Evolutionary conservation across 2,113 vertebrate genomes (phyloP).

Genomic region (Kryptolebias marmoratus): DNA sequence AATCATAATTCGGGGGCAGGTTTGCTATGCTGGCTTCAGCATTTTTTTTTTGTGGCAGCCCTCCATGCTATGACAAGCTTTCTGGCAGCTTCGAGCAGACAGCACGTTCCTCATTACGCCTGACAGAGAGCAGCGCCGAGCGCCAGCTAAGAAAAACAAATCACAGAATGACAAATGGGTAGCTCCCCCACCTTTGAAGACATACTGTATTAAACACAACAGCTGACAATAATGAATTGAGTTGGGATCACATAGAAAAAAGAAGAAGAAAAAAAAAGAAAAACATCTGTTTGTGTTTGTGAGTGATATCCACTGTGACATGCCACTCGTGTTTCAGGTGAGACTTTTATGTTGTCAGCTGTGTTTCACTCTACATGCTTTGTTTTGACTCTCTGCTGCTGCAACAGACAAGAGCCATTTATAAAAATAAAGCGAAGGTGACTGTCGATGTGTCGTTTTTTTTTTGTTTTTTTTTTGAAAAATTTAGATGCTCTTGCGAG

Average conservation of each 20-base stretch:
- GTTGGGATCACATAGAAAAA: slow-evolving; percentile 45
- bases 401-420: slow-evolving; percentile 63
- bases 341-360: slow-evolving; percentile 62
- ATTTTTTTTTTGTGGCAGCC: slow-evolving; percentile 69
- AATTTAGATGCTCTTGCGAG: slow-evolving; percentile 50
- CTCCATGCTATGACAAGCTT: slow-evolving; percentile 69
- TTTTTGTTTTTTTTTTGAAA: slow-evolving; percentile 42
- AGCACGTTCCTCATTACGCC: slow-evolving; percentile 69
- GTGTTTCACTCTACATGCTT: slow-evolving; percentile 37
- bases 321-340: slow-evolving; percentile 33
- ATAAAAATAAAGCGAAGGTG: slow-evolving; percentile 57
- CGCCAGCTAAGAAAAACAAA: slow-evolving; percentile 68
- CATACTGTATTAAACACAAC: slow-evolving; percentile 63
- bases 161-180: slow-evolving; percentile 76
- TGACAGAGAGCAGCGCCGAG: slow-evolving; percentile 56
- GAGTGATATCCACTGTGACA: slow-evolving; percentile 53
- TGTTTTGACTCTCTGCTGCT: slow-evolving; percentile 58
- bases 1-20: slow-evolving; percentile 71
- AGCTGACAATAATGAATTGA: slow-evolving; percentile 72
- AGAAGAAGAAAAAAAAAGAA: slow-evolving; percentile 36
- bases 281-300: slow-evolving; percentile 66
- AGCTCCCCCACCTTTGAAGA: slow-evolving; percentile 64
- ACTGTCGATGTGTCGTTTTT: slow-evolving; percentile 36
- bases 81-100: slow-evolving; percentile 65
- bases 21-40: slow-evolving; percentile 75